Conservation (phyloP, 1,140 invertebrate genomes). For the Nylanderia fulva region DNA sequence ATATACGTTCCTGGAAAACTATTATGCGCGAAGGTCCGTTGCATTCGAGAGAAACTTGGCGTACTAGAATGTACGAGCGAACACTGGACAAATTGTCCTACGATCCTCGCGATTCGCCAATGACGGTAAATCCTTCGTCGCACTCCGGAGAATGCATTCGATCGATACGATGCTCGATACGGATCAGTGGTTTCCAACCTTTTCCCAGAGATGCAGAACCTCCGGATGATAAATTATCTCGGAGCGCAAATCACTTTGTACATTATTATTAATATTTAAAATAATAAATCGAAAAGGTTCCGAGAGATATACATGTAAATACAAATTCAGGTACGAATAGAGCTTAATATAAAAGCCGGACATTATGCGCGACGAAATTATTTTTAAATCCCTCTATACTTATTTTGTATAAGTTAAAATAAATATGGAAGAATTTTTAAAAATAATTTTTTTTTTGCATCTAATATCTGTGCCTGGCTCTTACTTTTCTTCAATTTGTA, state of each 20-base stretch:
- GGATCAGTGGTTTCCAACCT: conserved; percentile 33
- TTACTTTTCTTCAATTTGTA: too few species aligned
- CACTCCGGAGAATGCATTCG: conserved; percentile 32
- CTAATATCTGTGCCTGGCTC: too few species aligned
- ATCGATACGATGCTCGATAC: conserved; percentile 23
- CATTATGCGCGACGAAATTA: too few species aligned
- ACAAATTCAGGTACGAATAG: too few species aligned
- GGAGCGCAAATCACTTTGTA: neutral
- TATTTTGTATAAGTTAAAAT: too few species aligned
- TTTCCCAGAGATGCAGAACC: neutral
- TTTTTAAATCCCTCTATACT: too few species aligned
- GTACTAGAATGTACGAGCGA: conserved; percentile 46
- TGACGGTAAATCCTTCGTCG: conserved; percentile 56
- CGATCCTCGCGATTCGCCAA: conserved; percentile 57
- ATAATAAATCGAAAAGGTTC: too few species aligned
- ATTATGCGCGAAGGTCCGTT: conserved; percentile 65
- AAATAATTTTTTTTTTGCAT: too few species aligned
- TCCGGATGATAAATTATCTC: conserved; percentile 23
- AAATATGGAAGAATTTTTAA: too few species aligned
- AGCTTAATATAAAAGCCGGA: too few species aligned
- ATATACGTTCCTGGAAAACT: conserved; percentile 65
- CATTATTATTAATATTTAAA: too few species aligned
- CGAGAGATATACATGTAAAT: too few species aligned
- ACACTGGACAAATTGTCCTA: conserved; percentile 52
- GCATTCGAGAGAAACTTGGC: conserved; percentile 55